phyloP scores from a whole-genome alignment of 2,888 invertebrate species.

The Standfussiana lucernea region DNA sequence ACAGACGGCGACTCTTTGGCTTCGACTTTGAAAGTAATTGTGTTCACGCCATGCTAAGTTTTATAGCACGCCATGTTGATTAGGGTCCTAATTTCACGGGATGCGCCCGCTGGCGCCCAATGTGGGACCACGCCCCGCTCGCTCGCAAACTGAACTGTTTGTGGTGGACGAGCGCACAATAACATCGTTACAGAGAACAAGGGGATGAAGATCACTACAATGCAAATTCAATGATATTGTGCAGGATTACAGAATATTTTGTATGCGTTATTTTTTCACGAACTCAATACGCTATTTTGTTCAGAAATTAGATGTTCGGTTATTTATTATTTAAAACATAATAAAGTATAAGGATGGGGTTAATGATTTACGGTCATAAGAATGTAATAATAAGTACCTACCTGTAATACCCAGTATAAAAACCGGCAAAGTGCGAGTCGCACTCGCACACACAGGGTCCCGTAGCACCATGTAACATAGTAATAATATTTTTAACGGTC shows the following conservation, averaged over 20 bases:
- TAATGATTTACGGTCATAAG: too few species aligned
- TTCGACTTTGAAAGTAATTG: conserved; percentile 65
- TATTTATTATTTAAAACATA: too few species aligned
- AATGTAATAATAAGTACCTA: too few species aligned
- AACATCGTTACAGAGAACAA: background rate
- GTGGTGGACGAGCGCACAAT: conserved; percentile 6
- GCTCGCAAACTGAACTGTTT: background rate
- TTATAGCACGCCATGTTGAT: conserved; percentile 66
- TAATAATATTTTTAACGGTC: too few species aligned
- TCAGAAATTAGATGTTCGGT: background rate
- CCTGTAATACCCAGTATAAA: too few species aligned
- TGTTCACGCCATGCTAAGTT: conserved; percentile 69
- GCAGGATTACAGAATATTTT: background rate
- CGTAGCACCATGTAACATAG: too few species aligned
- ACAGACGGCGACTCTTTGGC: background rate
- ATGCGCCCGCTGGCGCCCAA: conserved; percentile 44
- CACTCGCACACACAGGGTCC: too few species aligned
- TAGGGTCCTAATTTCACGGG: conserved; percentile 68
- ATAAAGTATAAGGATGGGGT: too few species aligned
- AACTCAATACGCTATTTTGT: background rate
- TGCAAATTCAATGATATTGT: background rate
- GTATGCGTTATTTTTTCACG: background rate
- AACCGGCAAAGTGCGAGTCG: too few species aligned
- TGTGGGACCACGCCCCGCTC: background rate
- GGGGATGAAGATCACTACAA: background rate